Base-by-base conservation (phyloP, 2,113 vertebrate species). In the Procavia capensis region DNA sequence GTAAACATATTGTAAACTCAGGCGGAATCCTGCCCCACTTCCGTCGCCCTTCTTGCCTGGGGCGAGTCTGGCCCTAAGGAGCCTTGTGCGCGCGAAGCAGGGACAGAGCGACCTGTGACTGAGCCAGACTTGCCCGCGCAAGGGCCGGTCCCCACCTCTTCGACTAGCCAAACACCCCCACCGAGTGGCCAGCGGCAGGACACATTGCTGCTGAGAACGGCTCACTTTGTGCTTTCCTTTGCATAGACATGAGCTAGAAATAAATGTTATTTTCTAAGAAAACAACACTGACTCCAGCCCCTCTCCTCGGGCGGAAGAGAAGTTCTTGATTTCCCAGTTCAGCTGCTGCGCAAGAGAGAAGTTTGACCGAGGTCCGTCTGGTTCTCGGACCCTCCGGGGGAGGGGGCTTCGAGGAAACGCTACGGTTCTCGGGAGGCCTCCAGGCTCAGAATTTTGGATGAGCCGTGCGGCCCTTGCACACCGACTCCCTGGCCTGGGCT, bases 251-350 rank as follows among this genome's bases (percentile, higher is more conserved):
- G 97, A 97, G 84, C 98, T 99, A 99, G 99, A 99, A 99, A 99
- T 99, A 99, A 99, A 99, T 99, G 99, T 99, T 99, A 99, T 99
- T 99, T 99, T 99, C 99, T 97, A 97, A 97, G 96, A 97, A 96
- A 98, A 95, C 79, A 45, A n/a, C 43, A 19, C 59, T 16, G 75
- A 70, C 93, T 89, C 74, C 88, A 47, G 59, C 86, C 92, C 84
- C 24, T 76, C 95, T 94, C 78, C 45, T 76, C 41, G 6, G 85
- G 88, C 59, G 79, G 54, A 41, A 41, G 88, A 54, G 41, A 80
- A 84, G 63, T 57, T 61, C 59, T 88, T 54, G 34, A 57, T 86
- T 90, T 94, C 63, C 57, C 14, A 7, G 25, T 68, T 34, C 25
- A 43, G 74, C 64, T 8, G n/a, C 13, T 24, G 61, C 22, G 76